Evolutionary conservation across 2,113 vertebrate genomes (phyloP).

Genomic region (Ctenodactylus gundi): DNA sequence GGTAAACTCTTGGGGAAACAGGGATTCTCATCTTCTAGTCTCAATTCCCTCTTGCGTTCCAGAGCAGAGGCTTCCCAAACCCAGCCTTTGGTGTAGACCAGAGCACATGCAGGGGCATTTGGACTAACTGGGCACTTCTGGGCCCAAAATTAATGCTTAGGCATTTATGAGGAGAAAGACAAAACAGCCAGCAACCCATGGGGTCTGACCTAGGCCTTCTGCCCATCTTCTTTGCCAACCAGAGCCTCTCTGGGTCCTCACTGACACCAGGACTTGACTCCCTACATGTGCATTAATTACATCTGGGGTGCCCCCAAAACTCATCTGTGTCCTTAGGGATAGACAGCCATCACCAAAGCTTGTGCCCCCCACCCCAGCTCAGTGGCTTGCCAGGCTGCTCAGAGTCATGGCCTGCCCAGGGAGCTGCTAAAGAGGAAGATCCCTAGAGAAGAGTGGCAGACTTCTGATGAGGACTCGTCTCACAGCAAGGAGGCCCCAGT

Average conservation of each 20-base stretch:
- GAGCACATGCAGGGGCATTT: not conserved
- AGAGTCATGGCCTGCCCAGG: constrained; percentile 41
- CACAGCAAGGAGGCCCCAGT: not conserved
- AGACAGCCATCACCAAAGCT: not conserved
- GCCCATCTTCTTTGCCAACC: not conserved
- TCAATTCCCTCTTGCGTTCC: not conserved
- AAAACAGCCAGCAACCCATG: not conserved
- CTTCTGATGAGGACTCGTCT: not conserved
- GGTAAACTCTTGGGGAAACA: constrained; percentile 77
- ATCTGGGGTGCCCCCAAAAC: not conserved
- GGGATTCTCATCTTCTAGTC: not conserved
- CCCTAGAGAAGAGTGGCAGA: not conserved
- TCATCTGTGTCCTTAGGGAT: not conserved
- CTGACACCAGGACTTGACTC: not conserved
- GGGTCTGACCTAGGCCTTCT: not conserved
- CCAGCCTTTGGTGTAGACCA: not conserved
- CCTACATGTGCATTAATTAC: not conserved
- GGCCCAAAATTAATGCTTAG: not conserved
- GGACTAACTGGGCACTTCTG: not conserved
- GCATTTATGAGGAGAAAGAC: not conserved
- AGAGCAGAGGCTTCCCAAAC: not conserved
- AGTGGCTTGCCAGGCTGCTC: constrained; percentile 1
- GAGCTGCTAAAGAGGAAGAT: constrained; percentile 64
- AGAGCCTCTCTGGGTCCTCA: not conserved
- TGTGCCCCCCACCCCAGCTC: not conserved